Base-by-base conservation (phyloP, 2,888 invertebrate species). In the Nomada ruficornis region DNA sequence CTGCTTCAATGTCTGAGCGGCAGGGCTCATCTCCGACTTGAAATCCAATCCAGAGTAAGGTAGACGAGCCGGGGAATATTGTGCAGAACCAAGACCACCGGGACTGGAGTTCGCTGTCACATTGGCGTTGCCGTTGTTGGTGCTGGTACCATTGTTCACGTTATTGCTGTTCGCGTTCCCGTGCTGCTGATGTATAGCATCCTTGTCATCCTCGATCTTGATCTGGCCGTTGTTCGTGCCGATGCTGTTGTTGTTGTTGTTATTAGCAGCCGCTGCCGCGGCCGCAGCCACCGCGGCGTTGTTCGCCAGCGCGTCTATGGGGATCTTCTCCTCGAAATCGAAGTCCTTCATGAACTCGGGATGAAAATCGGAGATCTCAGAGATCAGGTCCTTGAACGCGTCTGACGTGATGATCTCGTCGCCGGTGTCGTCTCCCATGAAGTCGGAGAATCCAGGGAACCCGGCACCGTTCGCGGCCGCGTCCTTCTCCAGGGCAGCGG, bases 1-100 rank as follows among this genome's bases (percentile, higher is more conserved):
- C 91, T 98, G 98, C 93, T 98, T 98, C 71, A 99, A 95, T 0
- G 98, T 98, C 94, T 98, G 98, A 67, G 98, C 98, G 0, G 99
- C 99, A 36, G 98, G 97, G 80, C 98, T 98, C 93, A 97, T 95
- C 93, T 98, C 97, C 0, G 96, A 89, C 91, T 95, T 96, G 86
- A 93, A 93, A 67, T 93, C 93, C 7, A 93, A 70, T 77, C 95
- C 92, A 86, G 95, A 94, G 84, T 95, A 95, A 29, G 95, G 94
- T 80, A 95, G 90, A 70, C 94, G 88, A 10, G 93, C 93, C 0
- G 94, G 93, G 47, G 95, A 95, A 52, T 95, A 95, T 87, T 95
- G 95, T 15, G 94, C 93, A 26, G 94, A 94, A 70, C 94, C 95
- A 47, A 94, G 91, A 2, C 93, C 89, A 13, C 92, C 90, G 0